phyloP scores from a whole-genome alignment of 2,113 vertebrate species.

The Gymnocephalus cernua region DNA sequence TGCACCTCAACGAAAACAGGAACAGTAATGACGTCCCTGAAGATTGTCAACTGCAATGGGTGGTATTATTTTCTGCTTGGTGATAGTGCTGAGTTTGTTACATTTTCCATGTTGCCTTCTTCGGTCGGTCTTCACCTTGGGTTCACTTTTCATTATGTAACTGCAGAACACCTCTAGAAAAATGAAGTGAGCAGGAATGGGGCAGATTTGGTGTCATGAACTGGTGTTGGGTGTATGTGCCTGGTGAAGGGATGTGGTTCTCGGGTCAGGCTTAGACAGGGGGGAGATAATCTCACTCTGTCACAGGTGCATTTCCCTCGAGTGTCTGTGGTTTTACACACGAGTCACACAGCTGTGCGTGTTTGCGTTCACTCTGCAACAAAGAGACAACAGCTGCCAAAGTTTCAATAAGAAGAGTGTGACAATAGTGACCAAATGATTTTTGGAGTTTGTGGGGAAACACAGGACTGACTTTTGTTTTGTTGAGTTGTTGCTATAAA shows the following conservation, averaged over 20 bases:
- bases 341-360: constrained; percentile 74
- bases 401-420: constrained; percentile 25
- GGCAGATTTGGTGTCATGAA: constrained; percentile 24
- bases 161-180: neutral
- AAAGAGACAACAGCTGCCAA: constrained; percentile 65
- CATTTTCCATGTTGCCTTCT: neutral
- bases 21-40: constrained; percentile 57
- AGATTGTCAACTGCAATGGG: constrained; percentile 34
- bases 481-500: neutral
- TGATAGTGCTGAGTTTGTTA: neutral
- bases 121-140: neutral
- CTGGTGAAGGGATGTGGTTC: constrained; percentile 73
- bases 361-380: constrained; percentile 55
- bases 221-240: constrained; percentile 54
- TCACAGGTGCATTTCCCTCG: constrained; percentile 80
- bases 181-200: neutral
- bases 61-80: constrained; percentile 11
- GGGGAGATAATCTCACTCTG: constrained; percentile 52
- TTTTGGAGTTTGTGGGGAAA: constrained; percentile 34
- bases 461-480: neutral
- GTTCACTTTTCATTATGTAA: neutral
- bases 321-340: constrained; percentile 78
- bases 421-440: constrained; percentile 54
- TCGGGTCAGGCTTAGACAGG: constrained; percentile 56
- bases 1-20: constrained; percentile 71